Evolutionary conservation across 2,113 vertebrate species (phyloP), one percentile per base, ranked within the genome.

Genomic region (Rhineura floridana): DNA sequence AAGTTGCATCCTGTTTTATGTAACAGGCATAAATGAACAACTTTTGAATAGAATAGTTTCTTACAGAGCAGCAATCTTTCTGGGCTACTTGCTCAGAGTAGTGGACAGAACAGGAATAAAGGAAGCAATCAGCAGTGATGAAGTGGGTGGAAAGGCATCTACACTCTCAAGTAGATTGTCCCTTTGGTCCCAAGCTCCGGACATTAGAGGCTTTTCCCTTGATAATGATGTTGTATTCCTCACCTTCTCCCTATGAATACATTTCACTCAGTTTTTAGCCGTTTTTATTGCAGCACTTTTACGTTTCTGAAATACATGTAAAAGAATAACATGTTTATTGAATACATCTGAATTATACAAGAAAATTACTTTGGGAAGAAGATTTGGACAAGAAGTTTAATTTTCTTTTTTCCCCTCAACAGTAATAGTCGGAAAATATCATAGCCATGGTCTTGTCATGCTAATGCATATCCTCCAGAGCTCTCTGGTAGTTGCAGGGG

Each of bases 11-110:
- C 6, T 39, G 62, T 30, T 19, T 59, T 50, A 46, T 36, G 36
- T 63, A 65, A 63, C 7, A 73, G 21, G 23, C 65, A 63, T 19
- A 69, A 48, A 55, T n/a, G 8, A 69, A 55, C 36, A 76, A 36
- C 1, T 0, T 36, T 0, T 0, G 4, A 36, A 39, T 50, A 78
- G 62, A 79, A 50, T 7, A 52, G n/a, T 76, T 48, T 19, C 28
- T 48, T 48, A 46, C 42, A 67, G 39, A n/a, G 30, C 30, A 67
- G 23, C 59, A 12, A 23, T 67, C 8, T 78, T 78, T 28, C 25
- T 62, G 55, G 55, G 36, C 39, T 17, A 63, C 28, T 0, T 36
- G 3, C 12, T 48, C 55, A 87, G 6, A 89, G 86, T 76, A 86
- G 42, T 30, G 17, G 63, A 9, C 44, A 69, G 3, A 50, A 48